These are phyloP conservation scores for Epirrhoe tristata DNA, from an alignment of 2,888 invertebrate genomes.

Conservation along the genomic window DNA sequence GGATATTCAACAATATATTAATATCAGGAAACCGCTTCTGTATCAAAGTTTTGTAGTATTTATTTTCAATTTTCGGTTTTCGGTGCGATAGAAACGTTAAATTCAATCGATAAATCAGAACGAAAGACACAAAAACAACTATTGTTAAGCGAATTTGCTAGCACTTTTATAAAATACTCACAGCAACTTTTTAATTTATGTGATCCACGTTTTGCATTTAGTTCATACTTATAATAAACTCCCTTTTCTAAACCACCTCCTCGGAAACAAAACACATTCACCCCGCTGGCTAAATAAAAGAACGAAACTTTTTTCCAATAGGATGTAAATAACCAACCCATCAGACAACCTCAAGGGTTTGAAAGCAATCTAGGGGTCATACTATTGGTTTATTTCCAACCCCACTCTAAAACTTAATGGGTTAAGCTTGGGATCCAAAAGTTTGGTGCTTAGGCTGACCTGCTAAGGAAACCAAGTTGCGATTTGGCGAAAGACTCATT, in stretches of 20 bases:
- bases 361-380: slow-evolving; percentile 69
- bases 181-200: too few relatives aligned
- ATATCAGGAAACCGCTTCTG: too few relatives aligned
- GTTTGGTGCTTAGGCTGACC: background rate
- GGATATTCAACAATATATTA: background rate
- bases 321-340: slow-evolving; percentile 71
- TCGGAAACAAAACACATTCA: slow-evolving; percentile 50
- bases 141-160: too few relatives aligned
- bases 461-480: background rate
- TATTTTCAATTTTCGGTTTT: too few relatives aligned
- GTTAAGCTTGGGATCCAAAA: background rate
- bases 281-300: slow-evolving; percentile 58
- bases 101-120: too few relatives aligned
- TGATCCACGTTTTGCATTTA: background rate
- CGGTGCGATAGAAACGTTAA: too few relatives aligned
- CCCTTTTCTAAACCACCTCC: slow-evolving; percentile 17
- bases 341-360: slow-evolving; percentile 73
- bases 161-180: too few relatives aligned
- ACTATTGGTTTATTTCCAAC: slow-evolving; percentile 47
- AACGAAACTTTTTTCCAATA: slow-evolving; percentile 60
- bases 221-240: slow-evolving; percentile 13
- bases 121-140: too few relatives aligned
- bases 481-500: background rate
- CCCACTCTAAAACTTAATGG: slow-evolving; percentile 10
- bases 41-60: too few relatives aligned